Conservation (phyloP, 2,888 invertebrate species). For the Agonopterix arenella region DNA sequence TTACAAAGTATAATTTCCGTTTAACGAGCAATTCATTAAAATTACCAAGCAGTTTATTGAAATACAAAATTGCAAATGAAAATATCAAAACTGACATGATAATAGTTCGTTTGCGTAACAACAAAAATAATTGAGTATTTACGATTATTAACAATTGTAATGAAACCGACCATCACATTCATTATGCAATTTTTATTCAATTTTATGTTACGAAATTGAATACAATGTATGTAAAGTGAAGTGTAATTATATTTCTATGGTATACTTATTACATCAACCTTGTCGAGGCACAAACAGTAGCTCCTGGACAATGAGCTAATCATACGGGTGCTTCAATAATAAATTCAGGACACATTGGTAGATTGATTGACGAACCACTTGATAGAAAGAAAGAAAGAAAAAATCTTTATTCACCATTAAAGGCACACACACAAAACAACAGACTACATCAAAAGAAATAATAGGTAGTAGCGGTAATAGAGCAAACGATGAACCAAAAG, state of each 20-base stretch:
- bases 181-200: slow-evolving; percentile 25
- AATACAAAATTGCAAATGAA: slow-evolving; percentile 10
- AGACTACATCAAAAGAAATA: no score
- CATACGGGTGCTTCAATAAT: slow-evolving; percentile 37
- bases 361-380: no score
- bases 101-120: slow-evolving; percentile 19
- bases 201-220: slow-evolving; percentile 28
- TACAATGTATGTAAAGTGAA: slow-evolving; percentile 15
- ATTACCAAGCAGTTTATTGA: not conserved
- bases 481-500: no score
- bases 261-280: slow-evolving; percentile 49
- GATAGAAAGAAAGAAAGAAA: no score
- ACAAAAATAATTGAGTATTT: slow-evolving; percentile 26
- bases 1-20: no score
- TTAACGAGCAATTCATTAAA: no score
- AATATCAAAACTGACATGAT: not conserved
- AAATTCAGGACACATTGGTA: no score
- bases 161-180: slow-evolving; percentile 26
- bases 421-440: no score
- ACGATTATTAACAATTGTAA: slow-evolving; percentile 18
- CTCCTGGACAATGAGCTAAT: slow-evolving; percentile 62
- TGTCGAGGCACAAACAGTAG: slow-evolving; percentile 65
- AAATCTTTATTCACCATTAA: no score
- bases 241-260: slow-evolving; percentile 52
- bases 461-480: no score